phyloP scores from a whole-genome alignment of 2,797 vertebrate genomes.

The Danionella dracula region DNA sequence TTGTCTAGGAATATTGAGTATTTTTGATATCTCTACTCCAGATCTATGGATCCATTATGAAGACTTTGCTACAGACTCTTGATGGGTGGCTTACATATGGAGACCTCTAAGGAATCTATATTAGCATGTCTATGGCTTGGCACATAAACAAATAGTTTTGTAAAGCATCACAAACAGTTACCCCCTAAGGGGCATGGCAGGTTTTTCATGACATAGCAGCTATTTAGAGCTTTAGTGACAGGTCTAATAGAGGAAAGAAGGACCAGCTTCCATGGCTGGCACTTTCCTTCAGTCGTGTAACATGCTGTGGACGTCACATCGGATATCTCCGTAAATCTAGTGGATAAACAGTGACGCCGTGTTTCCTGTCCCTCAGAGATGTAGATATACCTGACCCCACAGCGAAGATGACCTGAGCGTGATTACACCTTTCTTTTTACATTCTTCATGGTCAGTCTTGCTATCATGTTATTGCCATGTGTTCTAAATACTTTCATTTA shows the following conservation, averaged over 20 bases:
- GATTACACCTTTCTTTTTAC: constrained; percentile 10
- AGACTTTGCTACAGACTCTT: too few relatives aligned
- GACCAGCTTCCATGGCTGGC: not conserved
- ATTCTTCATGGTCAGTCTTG: too few relatives aligned
- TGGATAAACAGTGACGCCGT: not conserved
- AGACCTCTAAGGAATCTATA: not conserved
- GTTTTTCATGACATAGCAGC: not conserved
- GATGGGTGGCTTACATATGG: not conserved
- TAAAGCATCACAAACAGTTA: not conserved
- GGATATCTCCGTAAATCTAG: not conserved
- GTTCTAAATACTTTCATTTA: constrained; percentile 4
- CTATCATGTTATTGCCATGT: too few relatives aligned
- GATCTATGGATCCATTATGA: too few relatives aligned
- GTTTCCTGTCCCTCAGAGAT: not conserved
- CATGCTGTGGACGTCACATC: not conserved
- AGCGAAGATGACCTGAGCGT: not conserved
- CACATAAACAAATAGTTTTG: not conserved
- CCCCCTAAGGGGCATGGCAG: not conserved
- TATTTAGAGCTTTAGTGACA: not conserved
- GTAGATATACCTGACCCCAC: too few relatives aligned
- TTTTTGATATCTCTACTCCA: too few relatives aligned
- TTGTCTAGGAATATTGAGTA: too few relatives aligned
- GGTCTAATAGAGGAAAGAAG: not conserved
- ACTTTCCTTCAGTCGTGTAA: not conserved
- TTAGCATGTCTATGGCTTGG: not conserved